Evolutionary conservation across 2,113 vertebrate species (phyloP), one percentile per base, ranked within the genome.

Genomic region (Nicator chloris): DNA sequence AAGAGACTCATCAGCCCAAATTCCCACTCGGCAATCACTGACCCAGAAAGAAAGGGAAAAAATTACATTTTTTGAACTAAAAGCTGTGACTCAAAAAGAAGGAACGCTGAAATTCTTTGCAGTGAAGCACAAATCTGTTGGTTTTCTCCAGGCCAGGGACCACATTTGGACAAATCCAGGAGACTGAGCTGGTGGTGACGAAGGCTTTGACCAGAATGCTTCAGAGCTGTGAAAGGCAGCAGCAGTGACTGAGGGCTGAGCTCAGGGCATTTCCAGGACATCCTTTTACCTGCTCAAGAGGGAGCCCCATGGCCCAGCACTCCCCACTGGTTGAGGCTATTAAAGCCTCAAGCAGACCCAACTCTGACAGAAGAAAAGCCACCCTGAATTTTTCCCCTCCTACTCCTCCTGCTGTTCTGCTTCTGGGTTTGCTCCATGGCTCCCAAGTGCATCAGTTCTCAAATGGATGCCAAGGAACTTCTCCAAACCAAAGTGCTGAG

Each of bases 91-190:
- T 81, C 19, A 8, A 56, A 44, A 59, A 66, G n/a, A 49, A 64
- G 37, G 28, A 61, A 44, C 2, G 9, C 4, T 3, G 3, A 50
- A 82, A 63, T 18, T 59, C 44, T 71, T 50, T 6, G 22, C 56
- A 63, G 60, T 3, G 2, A 59, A 66, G 39, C 14, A 44, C 51
- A 68, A 50, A 54, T 30, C 49, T 27, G 6, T 11, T 0, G 0
- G 7, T 76, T 82, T 84, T 59, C 69, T 61, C 14, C n/a, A 39
- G 15, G 28, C 39, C 17, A 40, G 61, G 35, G 71, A 50, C 57
- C 35, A 37, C 17, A 45, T 12, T 27, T 50, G 42, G 72, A 70
- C 45, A 81, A 78, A 81, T 23, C 24, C 42, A 77, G 1, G 2
- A 72, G 64, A 61, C 21, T 27, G 50, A 84, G 7, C 37, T 26